Evolutionary conservation across 92 coral and sea anemone species (phyloP).

Genomic region (Parazoanthus atlanticus): DNA sequence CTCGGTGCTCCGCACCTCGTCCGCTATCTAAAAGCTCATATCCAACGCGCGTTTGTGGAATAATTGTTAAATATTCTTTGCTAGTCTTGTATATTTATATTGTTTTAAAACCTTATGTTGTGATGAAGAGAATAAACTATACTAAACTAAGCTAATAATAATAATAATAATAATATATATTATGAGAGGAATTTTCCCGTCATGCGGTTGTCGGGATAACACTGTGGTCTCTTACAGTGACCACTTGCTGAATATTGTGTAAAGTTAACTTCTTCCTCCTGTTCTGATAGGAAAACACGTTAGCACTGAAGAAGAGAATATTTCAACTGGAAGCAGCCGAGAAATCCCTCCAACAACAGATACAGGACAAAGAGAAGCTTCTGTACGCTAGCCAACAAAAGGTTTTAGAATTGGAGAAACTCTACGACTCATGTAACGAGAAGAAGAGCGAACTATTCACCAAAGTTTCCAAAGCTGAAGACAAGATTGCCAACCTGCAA

Average conservation of each 20-base stretch:
- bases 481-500: slow-evolving; percentile 61
- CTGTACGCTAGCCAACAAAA: slow-evolving; percentile 58
- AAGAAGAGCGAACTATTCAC: slow-evolving; percentile 68
- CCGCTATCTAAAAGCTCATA: no score
- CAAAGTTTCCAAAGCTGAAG: slow-evolving; percentile 74
- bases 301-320: slow-evolving; percentile 65
- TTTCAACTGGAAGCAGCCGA: slow-evolving; percentile 83
- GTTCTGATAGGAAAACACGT: slow-evolving; percentile 54
- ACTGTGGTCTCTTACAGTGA: no score
- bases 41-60: no score
- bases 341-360: slow-evolving; percentile 58
- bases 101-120: no score
- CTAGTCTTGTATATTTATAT: no score
- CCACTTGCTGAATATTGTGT: neutral
- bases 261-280: neutral
- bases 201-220: no score
- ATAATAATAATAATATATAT: no score
- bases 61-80: no score
- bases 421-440: slow-evolving; percentile 64
- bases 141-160: no score
- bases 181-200: no score
- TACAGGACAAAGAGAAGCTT: slow-evolving; percentile 72
- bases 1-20: no score
- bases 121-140: no score
- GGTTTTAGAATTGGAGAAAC: slow-evolving; percentile 67